These are phyloP conservation scores for Meloidogyne hapla DNA, from an alignment of 1,140 invertebrate genomes.

Conservation along the genomic window DNA sequence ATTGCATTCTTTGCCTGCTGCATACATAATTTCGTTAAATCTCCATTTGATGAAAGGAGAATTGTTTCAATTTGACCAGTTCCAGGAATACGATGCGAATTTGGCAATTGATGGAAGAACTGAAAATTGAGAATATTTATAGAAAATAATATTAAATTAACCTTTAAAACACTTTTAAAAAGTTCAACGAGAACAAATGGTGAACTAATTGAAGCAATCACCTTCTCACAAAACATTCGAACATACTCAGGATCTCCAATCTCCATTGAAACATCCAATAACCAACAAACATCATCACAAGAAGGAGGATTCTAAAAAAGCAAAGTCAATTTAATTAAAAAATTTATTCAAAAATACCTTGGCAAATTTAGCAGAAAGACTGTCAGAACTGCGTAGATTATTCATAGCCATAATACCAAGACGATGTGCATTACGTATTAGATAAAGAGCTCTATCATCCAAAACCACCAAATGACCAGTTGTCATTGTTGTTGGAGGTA, in stretches of 20 bases:
- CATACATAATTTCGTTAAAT: conserved; percentile 14
- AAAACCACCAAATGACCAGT: conserved; percentile 13
- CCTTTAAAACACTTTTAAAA: conserved; percentile 23
- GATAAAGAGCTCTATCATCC: background rate
- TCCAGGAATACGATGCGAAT: conserved; percentile 6
- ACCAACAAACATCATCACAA: conserved; percentile 41
- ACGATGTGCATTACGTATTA: conserved; percentile 32
- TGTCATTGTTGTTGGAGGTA: conserved; percentile 14
- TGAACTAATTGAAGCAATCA: conserved; percentile 29
- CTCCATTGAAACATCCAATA: conserved; percentile 37
- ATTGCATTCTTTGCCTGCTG: conserved; percentile 23
- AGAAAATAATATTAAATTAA: background rate
- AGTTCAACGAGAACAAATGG: conserved; percentile 40
- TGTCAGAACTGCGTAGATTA: conserved; percentile 40
- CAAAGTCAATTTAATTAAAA: background rate
- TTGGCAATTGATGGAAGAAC: conserved; percentile 25
- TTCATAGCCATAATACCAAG: conserved; percentile 46
- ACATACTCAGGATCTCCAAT: conserved; percentile 36
- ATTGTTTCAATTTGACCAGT: conserved; percentile 1
- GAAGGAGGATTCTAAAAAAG: conserved; percentile 40
- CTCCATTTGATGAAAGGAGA: conserved; percentile 12
- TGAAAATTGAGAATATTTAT: background rate
- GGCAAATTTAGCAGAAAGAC: conserved; percentile 36
- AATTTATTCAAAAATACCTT: conserved; percentile 24
- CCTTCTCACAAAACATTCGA: conserved; percentile 39